These are phyloP conservation scores for Dreissena polymorpha DNA, from an alignment of 1,140 invertebrate species.

Conservation along the genomic window DNA sequence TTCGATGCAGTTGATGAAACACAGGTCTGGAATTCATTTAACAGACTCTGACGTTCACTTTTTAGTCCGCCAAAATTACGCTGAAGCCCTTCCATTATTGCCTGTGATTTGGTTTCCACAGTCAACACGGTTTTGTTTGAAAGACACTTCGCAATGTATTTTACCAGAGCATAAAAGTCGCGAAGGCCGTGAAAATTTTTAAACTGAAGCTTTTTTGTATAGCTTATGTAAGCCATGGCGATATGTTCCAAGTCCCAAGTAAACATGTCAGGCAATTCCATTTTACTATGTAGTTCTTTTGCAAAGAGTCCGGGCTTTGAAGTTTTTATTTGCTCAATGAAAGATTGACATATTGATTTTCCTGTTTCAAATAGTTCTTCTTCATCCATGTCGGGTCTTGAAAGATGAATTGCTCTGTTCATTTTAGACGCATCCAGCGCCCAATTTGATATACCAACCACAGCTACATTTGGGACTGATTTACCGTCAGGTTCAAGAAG, in stretches of 20 bases:
- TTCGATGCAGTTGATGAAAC: neutral
- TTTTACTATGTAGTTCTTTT: neutral
- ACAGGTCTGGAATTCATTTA: constrained; percentile 10
- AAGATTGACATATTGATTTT: constrained; percentile 48
- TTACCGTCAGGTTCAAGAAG: constrained; percentile 52
- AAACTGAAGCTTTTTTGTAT: constrained; percentile 58
- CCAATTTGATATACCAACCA: constrained; percentile 72
- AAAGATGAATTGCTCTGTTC: constrained; percentile 66
- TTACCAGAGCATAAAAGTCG: constrained; percentile 71
- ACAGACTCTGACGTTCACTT: constrained; percentile 48
- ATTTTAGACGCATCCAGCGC: constrained; percentile 68
- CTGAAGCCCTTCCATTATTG: constrained; percentile 47
- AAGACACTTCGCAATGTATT: constrained; percentile 61
- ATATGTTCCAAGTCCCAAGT: constrained; percentile 4
- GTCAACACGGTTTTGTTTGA: neutral
- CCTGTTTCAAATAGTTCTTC: constrained; percentile 42
- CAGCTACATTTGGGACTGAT: constrained; percentile 59
- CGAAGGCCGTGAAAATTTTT: constrained; percentile 71
- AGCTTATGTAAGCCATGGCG: constrained; percentile 62
- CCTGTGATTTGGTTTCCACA: constrained; percentile 21
- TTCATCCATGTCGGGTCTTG: constrained; percentile 63
- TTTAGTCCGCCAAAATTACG: constrained; percentile 70
- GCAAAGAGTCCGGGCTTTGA: neutral
- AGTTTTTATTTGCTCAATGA: neutral
- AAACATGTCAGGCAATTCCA: constrained; percentile 16